A percentile compares a stretch with the other conserved stretches of the same genome.
These are phyloP conservation scores for Apteryx mantelli DNA, from an alignment of 2,113 vertebrate species.

Conservation along the genomic window DNA sequence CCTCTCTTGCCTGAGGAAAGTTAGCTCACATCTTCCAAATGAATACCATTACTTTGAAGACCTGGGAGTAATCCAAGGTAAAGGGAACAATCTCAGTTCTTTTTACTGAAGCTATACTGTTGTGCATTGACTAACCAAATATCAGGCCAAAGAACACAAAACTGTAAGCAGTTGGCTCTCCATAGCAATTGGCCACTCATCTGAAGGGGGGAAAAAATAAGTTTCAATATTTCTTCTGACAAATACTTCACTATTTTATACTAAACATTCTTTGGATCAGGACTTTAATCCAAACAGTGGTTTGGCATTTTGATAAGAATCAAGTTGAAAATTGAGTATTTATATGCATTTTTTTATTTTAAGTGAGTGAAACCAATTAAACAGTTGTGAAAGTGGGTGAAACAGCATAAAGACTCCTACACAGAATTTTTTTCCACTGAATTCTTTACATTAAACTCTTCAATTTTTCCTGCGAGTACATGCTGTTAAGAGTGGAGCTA, in stretches of 20 bases:
- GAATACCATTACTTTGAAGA: background rate
- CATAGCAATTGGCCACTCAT: background rate
- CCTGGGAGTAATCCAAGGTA: background rate
- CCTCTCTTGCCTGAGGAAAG: background rate
- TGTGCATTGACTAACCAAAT: background rate
- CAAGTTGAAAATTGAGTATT: background rate
- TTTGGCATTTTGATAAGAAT: background rate
- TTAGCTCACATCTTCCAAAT: conserved; percentile 5
- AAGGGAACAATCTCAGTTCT: background rate
- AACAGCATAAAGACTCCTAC: background rate
- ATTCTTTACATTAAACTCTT: background rate
- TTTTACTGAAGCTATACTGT: background rate
- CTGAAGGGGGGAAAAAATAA: background rate
- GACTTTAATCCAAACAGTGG: background rate
- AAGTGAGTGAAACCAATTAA: background rate
- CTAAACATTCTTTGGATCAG: background rate
- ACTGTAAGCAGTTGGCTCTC: background rate
- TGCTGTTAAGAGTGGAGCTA: background rate
- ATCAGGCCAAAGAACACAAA: background rate
- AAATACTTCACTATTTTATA: background rate
- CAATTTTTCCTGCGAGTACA: background rate
- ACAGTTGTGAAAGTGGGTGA: no score
- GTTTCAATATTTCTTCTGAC: background rate
- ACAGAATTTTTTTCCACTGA: background rate
- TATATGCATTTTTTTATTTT: background rate